phyloP scores from a whole-genome alignment of 35 echinoderm and acorn worm genomes.

The Stichopus chloronotus region DNA sequence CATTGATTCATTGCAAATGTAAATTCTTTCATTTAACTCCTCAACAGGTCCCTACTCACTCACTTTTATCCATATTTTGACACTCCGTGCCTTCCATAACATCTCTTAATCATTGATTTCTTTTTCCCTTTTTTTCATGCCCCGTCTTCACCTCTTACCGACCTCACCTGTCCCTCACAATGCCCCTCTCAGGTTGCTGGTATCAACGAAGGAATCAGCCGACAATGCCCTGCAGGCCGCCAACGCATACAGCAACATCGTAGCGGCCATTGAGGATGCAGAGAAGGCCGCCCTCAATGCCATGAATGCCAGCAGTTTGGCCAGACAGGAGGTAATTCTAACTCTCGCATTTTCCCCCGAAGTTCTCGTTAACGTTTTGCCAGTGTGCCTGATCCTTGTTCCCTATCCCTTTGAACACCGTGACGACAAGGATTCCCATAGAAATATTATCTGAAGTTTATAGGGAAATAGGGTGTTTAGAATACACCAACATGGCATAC shows the following conservation, averaged over 20 bases:
- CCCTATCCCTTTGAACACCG: not conserved
- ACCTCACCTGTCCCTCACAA: too few species aligned
- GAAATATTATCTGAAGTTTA: not conserved
- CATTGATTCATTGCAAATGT: too few species aligned
- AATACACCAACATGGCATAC: too few species aligned
- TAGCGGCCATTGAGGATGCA: slow-evolving; percentile 72
- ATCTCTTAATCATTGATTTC: too few species aligned
- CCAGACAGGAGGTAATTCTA: slow-evolving; percentile 59
- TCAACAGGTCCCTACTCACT: too few species aligned
- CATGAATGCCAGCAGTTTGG: slow-evolving; percentile 70
- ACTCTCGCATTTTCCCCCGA: too few species aligned
- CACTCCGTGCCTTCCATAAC: too few species aligned
- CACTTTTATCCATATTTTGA: too few species aligned
- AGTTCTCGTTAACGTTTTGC: not conserved
- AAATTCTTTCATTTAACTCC: too few species aligned
- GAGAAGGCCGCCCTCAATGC: slow-evolving; percentile 75
- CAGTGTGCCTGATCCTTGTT: not conserved
- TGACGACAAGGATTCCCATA: not conserved
- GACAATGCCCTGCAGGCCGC: slow-evolving; percentile 78
- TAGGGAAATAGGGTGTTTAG: too few species aligned
- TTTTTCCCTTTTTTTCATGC: too few species aligned
- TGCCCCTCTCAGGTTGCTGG: slow-evolving; percentile 45
- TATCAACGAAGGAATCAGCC: slow-evolving; percentile 67
- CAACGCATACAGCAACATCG: slow-evolving; percentile 76
- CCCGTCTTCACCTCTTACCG: too few species aligned